A percentile compares a stretch with the other conserved stretches of the same genome.
Evolutionary conservation across 2,888 invertebrate genomes (phyloP).

Genomic region (Hyposoter dolosus): DNA sequence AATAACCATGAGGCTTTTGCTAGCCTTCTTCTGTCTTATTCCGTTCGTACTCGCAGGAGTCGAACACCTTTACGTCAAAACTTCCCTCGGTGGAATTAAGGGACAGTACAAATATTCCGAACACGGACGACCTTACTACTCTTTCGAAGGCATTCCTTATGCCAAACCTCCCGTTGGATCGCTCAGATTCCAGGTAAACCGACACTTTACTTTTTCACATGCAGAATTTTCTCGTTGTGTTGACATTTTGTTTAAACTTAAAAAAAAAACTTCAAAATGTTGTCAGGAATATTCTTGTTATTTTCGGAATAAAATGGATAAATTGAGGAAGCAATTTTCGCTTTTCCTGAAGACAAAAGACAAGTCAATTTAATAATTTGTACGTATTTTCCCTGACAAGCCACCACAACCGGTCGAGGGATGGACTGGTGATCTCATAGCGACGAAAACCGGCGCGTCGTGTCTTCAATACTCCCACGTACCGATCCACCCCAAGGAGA

Average conservation of each 20-base stretch:
- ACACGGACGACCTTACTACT: constrained; percentile 76
- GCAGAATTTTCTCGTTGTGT: background rate
- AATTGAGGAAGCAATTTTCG: background rate
- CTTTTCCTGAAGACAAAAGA: background rate
- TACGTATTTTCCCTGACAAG: constrained; percentile 64
- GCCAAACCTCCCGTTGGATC: constrained; percentile 78
- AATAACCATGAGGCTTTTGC: constrained; percentile 58
- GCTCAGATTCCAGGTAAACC: constrained; percentile 77
- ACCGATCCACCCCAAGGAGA: constrained; percentile 69
- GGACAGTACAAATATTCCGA: constrained; percentile 77
- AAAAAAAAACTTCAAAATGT: background rate
- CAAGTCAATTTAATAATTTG: background rate
- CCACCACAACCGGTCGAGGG: constrained; percentile 75
- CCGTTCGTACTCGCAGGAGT: constrained; percentile 66
- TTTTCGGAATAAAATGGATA: background rate
- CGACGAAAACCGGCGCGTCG: constrained; percentile 76
- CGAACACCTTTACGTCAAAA: constrained; percentile 73
- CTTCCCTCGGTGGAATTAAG: constrained; percentile 74
- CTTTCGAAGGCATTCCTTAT: constrained; percentile 81
- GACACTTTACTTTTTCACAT: background rate
- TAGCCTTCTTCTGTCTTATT: constrained; percentile 62
- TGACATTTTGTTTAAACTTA: background rate
- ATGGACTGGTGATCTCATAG: constrained; percentile 78
- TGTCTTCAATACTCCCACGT: constrained; percentile 79
- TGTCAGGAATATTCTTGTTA: background rate